phyloP scores from a whole-genome alignment of 2,888 invertebrate species.

The Sphaerophoria rueppellii region DNA sequence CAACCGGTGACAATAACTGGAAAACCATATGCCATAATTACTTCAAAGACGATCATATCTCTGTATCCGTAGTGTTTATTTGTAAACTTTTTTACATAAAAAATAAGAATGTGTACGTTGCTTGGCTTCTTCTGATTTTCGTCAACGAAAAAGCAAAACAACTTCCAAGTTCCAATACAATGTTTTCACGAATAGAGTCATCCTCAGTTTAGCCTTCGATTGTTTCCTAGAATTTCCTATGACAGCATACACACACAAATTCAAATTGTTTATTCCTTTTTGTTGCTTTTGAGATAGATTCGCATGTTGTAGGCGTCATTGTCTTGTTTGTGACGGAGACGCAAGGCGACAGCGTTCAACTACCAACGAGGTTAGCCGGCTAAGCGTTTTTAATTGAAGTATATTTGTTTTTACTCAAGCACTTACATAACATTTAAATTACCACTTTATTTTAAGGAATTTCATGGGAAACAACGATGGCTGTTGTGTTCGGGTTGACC shows the following conservation, averaged over 20 bases:
- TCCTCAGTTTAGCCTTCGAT: slow-evolving; percentile 70
- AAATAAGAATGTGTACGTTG: neutral
- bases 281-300: neutral
- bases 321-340: neutral
- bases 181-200: slow-evolving; percentile 43
- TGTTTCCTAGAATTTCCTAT: slow-evolving; percentile 69
- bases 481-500: no score
- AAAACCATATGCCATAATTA: no score
- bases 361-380: no score
- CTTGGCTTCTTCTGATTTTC: slow-evolving; percentile 7
- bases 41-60: no score
- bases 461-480: no score
- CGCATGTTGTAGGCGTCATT: neutral
- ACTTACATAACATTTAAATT: no score
- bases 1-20: no score
- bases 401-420: no score
- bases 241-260: slow-evolving; percentile 34
- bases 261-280: slow-evolving; percentile 45
- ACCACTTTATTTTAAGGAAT: no score
- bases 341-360: neutral
- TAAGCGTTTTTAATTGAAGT: no score
- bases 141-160: slow-evolving; percentile 14
- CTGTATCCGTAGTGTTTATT: no score
- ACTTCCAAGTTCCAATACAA: slow-evolving; percentile 20
- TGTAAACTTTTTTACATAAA: no score